Evolutionary conservation across 2,888 invertebrate species (phyloP).

Genomic region (Rosalia funebris): DNA sequence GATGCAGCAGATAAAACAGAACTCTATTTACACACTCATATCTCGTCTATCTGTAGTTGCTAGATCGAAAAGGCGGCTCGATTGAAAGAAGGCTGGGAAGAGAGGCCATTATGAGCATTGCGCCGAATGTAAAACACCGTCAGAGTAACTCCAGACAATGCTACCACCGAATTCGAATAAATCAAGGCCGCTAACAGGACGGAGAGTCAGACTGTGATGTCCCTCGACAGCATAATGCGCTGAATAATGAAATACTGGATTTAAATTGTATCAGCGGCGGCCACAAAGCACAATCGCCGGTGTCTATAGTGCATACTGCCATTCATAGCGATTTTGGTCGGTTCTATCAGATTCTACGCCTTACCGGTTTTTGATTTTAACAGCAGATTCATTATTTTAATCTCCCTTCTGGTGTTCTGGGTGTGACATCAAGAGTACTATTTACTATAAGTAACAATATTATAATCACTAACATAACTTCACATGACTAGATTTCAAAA

Average conservation of each 20-base stretch:
- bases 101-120: slow-evolving; percentile 51
- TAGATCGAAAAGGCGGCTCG: slow-evolving; percentile 33
- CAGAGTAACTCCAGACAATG: slow-evolving; percentile 53
- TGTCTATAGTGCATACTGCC: slow-evolving; percentile 52
- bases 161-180: slow-evolving; percentile 60
- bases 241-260: slow-evolving; percentile 63
- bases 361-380: slow-evolving; percentile 20
- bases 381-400: too few species aligned
- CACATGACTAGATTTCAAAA: too few species aligned
- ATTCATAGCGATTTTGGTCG: slow-evolving; percentile 54
- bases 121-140: slow-evolving; percentile 52
- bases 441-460: too few species aligned
- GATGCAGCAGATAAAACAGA: slow-evolving; percentile 22
- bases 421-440: too few species aligned
- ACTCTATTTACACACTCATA: slow-evolving; percentile 30
- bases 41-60: slow-evolving; percentile 32
- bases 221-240: slow-evolving; percentile 59
- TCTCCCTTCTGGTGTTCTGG: too few species aligned
- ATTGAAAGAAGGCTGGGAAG: slow-evolving; percentile 42
- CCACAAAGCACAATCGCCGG: slow-evolving; percentile 43
- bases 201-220: slow-evolving; percentile 57
- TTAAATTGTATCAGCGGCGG: slow-evolving; percentile 60
- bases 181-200: slow-evolving; percentile 62
- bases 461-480: too few species aligned
- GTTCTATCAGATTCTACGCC: slow-evolving; percentile 24